Percentiles rank a stretch among this genome's conserved stretches.
Conservation (phyloP, 1,140 invertebrate genomes). For the Scaptomyza hsui region DNA sequence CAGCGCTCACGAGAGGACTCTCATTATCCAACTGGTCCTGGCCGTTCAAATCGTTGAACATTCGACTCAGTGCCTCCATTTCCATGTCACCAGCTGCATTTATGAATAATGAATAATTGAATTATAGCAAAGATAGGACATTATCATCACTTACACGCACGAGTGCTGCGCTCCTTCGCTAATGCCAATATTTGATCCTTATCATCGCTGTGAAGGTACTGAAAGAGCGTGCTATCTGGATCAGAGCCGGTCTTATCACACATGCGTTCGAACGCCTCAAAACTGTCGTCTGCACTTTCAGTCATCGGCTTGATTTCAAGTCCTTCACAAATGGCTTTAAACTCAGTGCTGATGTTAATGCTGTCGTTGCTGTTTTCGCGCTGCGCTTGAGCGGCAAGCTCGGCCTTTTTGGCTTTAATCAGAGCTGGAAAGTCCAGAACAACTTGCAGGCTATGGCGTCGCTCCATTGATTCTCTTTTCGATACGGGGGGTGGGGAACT, state of each 20-base stretch:
- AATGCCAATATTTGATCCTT: slow-evolving; percentile 58
- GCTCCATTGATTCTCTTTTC: slow-evolving; percentile 27
- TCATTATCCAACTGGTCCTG: slow-evolving; percentile 55
- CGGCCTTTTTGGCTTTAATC: slow-evolving; percentile 16
- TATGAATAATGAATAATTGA: neutral
- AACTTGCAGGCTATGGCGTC: slow-evolving; percentile 53
- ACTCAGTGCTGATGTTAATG: neutral
- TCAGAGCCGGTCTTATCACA: slow-evolving; percentile 78
- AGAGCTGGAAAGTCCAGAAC: slow-evolving; percentile 44
- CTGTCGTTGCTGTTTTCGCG: neutral
- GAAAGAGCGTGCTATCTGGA: slow-evolving; percentile 76
- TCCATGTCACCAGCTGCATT: slow-evolving; percentile 44
- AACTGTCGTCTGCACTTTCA: slow-evolving; percentile 59
- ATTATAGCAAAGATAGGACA: too few relatives aligned
- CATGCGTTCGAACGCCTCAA: slow-evolving; percentile 71
- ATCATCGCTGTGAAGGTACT: slow-evolving; percentile 66
- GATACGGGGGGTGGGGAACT: slow-evolving; percentile 9
- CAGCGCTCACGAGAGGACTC: slow-evolving; percentile 61
- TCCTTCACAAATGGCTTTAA: slow-evolving; percentile 21
- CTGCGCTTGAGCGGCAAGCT: neutral
- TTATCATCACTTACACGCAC: slow-evolving; percentile 25
- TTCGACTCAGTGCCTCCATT: slow-evolving; percentile 53
- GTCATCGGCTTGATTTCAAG: neutral
- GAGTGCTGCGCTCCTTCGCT: slow-evolving; percentile 54
- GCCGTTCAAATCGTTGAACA: slow-evolving; percentile 49